Conservation (phyloP, 2,797 vertebrate species). For the Carduelis carduelis region DNA sequence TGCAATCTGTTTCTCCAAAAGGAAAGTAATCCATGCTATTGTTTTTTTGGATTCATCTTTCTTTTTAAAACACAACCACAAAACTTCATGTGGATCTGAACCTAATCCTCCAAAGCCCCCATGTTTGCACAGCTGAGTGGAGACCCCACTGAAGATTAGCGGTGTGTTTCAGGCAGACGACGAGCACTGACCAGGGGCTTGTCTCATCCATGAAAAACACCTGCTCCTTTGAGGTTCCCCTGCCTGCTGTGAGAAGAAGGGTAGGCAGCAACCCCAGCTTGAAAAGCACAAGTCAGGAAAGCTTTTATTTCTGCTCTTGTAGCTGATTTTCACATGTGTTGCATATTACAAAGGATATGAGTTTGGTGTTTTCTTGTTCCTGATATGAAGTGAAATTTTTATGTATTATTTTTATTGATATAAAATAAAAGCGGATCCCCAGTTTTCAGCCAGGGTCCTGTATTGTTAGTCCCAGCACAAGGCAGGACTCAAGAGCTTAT, state of each 20-base stretch:
- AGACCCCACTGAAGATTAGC: conserved; percentile 25
- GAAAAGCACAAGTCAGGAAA: not conserved
- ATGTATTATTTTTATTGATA: conserved; percentile 1
- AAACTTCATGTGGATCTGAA: conserved; percentile 38
- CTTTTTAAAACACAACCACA: conserved; percentile 13
- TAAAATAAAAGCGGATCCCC: rapidly evolving
- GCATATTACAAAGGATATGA: not conserved
- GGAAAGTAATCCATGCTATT: conserved; percentile 21
- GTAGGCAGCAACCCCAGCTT: not conserved
- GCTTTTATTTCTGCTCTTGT: not conserved
- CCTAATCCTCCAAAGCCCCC: conserved; percentile 7
- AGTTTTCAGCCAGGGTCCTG: not conserved
- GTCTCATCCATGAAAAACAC: not conserved
- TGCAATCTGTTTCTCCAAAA: not conserved
- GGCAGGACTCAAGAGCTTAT: not conserved
- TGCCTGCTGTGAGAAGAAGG: conserved; percentile 16
- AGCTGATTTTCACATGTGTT: conserved; percentile 32
- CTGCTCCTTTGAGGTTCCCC: conserved; percentile 42
- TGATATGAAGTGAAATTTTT: not conserved
- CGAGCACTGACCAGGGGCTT: not conserved
- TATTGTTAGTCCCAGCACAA: not conserved
- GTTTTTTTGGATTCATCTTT: conserved; percentile 26
- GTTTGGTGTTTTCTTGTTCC: not conserved
- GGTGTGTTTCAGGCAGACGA: not conserved
- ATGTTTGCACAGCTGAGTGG: conserved; percentile 48